Conservation (phyloP, 2,113 vertebrate species). For the Ranitomeya variabilis region DNA sequence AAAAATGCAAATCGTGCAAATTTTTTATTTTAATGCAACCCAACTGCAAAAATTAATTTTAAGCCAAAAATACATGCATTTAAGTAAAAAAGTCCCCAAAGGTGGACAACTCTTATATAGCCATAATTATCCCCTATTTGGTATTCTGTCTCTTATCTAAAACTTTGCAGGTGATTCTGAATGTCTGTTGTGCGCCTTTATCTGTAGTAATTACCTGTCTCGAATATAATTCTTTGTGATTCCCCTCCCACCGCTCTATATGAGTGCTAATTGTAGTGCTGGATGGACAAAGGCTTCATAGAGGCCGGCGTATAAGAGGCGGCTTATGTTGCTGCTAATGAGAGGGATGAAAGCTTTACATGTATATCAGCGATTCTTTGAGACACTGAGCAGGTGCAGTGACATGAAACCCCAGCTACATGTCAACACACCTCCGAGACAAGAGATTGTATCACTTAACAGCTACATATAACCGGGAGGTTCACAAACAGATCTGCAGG, state of each 20-base stretch:
- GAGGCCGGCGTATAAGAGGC: neutral
- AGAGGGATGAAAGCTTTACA: neutral
- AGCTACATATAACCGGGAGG: conserved; percentile 43
- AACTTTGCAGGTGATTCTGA: neutral
- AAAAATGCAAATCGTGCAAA: too few relatives aligned
- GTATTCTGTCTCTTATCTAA: too few relatives aligned
- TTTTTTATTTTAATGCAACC: too few relatives aligned
- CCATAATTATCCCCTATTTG: too few relatives aligned
- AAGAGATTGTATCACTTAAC: conserved; percentile 64
- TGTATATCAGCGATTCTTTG: neutral
- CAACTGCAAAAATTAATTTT: too few relatives aligned
- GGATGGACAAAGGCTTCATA: neutral
- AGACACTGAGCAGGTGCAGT: conserved; percentile 62
- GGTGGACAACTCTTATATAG: too few relatives aligned
- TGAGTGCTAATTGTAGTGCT: neutral
- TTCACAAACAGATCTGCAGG: conserved; percentile 69
- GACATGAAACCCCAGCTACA: conserved; percentile 29
- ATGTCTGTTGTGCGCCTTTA: neutral
- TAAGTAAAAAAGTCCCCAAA: too few relatives aligned
- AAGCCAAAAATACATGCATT: too few relatives aligned
- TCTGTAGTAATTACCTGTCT: neutral
- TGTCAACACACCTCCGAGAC: conserved; percentile 52
- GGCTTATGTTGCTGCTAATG: neutral
- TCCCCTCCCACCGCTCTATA: neutral
- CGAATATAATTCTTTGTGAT: neutral